These are phyloP conservation scores for Grus americana DNA, from an alignment of 2,113 vertebrate species.

Conservation along the genomic window DNA sequence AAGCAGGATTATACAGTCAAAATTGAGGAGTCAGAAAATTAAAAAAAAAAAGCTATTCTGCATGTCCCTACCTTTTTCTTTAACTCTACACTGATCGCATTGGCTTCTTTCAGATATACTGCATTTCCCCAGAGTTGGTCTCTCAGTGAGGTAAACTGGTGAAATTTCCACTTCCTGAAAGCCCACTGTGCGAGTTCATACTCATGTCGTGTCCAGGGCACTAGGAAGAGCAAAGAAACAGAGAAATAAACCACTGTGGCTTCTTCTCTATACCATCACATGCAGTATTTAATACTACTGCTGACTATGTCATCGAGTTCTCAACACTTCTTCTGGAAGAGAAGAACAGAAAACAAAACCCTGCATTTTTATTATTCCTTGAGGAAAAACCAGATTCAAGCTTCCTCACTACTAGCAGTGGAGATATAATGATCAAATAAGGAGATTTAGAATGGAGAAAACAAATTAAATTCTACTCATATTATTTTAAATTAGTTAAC, in stretches of 20 bases:
- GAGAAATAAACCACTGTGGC: neutral
- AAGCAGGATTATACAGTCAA: neutral
- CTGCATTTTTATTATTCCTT: neutral
- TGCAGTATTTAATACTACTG: neutral
- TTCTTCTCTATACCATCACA: neutral
- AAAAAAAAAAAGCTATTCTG: neutral
- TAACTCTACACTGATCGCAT: conserved; percentile 96
- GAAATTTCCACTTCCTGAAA: conserved; percentile 96
- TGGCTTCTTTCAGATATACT: conserved; percentile 96
- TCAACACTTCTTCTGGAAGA: neutral
- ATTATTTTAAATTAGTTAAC: neutral
- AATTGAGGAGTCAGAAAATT: neutral
- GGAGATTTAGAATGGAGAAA: neutral
- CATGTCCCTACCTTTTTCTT: conserved; percentile 89
- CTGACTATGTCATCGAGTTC: neutral
- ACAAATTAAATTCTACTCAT: neutral
- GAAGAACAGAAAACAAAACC: neutral
- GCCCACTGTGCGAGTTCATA: conserved; percentile 95
- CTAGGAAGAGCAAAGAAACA: conserved; percentile 68
- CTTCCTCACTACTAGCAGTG: neutral
- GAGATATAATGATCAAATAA: neutral
- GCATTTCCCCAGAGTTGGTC: conserved; percentile 98
- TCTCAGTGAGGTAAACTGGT: conserved; percentile 95
- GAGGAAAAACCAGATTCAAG: neutral
- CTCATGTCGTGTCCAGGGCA: conserved; percentile 94